Base-by-base conservation (phyloP, 1,140 invertebrate genomes). In the Drosophila ohnishii region DNA sequence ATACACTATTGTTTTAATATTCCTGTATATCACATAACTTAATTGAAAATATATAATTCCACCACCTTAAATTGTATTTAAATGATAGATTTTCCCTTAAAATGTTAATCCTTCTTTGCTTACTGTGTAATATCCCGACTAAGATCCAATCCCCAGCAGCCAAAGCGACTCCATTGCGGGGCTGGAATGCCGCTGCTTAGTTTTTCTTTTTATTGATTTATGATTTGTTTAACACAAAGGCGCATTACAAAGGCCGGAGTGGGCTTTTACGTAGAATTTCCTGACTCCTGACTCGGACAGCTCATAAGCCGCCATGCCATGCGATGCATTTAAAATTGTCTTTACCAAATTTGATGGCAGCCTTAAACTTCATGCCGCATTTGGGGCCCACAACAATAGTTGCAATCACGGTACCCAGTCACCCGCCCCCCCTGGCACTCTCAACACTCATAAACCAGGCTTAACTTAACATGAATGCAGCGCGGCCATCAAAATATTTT, bases 151-250 rank as follows among this genome's bases (percentile, higher is more conserved):
- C 50, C 50, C 19, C 32, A 42, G 51, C 67, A 71, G 67, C 67
- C 67, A 71, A 16, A 40, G 67, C 66, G 65, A 71, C 67, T 71
- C 67, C 67, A 71, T 28, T 30, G 62, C 19, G 66, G 28, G 65
- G 32, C 48, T 87, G 83, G 83, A 88, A 88, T 87, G 76, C 84
- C 66, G 72, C 58, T 61, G 77, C 84, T 87, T 87, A 88, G 79
- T 87, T 88, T 88, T 87, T 88, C 84, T 80, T 87, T 87, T 87
- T 87, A 87, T 87, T 87, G 83, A 87, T 87, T 87, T 87, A 87
- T 87, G 83, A 87, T 87, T 87, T 87, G 83, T 87, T 87, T 87
- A 87, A 87, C 83, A 88, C 83, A 87, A 87, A 87, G 84, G 84
- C 84, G 73, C 83, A 87, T 87, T 87, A 87, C 84, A 83, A 80